Evolutionary conservation across 2,113 vertebrate genomes (phyloP).

Genomic region (Prietella phreatophila): DNA sequence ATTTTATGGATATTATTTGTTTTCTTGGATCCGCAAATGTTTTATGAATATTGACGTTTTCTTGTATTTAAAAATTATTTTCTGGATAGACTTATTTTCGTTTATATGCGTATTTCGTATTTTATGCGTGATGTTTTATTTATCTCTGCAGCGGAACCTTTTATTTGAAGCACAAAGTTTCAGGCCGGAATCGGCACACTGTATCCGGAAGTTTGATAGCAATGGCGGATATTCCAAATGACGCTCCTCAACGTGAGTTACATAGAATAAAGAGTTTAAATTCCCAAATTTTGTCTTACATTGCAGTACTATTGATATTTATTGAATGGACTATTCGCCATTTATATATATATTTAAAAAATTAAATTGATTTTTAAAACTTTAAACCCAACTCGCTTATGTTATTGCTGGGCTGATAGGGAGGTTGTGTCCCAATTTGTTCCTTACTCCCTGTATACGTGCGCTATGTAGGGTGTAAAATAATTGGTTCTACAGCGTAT

Average conservation of each 20-base stretch:
- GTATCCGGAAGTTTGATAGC: neutral
- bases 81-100: neutral
- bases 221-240: slow-evolving; percentile 61
- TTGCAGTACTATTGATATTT: neutral
- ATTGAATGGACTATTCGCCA: accelerated
- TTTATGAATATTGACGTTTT: neutral
- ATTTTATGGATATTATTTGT: neutral
- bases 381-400: neutral
- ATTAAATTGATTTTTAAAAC: too few relatives aligned
- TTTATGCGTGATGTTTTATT: too few relatives aligned
- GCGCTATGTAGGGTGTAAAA: neutral
- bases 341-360: too few relatives aligned
- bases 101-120: neutral
- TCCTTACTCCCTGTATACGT: neutral
- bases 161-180: neutral
- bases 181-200: slow-evolving; percentile 38
- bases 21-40: neutral
- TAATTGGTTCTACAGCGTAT: neutral
- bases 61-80: neutral
- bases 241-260: slow-evolving; percentile 63
- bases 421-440: neutral
- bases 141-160: slow-evolving; percentile 64
- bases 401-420: too few relatives aligned
- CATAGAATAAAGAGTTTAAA: neutral
- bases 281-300: too few relatives aligned